Conservation (phyloP, 2,888 invertebrate species). For the Drosophila setosimentum region DNA sequence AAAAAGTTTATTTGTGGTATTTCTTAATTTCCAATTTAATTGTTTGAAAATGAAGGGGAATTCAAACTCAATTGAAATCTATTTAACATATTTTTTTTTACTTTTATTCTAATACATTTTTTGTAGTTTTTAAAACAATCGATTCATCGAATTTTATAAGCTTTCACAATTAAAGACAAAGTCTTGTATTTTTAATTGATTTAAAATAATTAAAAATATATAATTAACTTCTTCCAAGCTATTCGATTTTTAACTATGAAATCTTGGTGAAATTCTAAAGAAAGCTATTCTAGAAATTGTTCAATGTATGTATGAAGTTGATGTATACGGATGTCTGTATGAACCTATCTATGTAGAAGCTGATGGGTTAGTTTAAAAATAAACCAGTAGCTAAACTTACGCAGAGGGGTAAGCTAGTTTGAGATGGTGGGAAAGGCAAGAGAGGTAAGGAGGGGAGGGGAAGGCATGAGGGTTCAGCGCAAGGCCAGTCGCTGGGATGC, state of each 20-base stretch:
- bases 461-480: constrained; percentile 3
- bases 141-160: neutral
- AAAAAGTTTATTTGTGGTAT: neutral
- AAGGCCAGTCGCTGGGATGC: constrained; percentile 61
- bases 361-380: constrained; percentile 50
- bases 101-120: neutral
- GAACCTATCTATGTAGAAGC: constrained; percentile 21
- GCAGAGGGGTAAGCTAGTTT: constrained; percentile 27
- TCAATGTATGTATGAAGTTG: neutral
- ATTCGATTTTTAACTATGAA: no score
- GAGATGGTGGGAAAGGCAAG: neutral
- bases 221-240: neutral
- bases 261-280: neutral
- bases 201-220: neutral
- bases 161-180: neutral
- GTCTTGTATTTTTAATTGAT: no score
- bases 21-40: no score
- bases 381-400: constrained; percentile 54
- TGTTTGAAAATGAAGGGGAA: no score
- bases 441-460: neutral
- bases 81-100: neutral
- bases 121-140: neutral
- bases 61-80: no score
- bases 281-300: constrained; percentile 6
- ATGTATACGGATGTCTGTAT: constrained; percentile 1